Conservation (phyloP, 2,797 vertebrate species). For the Notolabrus celidotus region DNA sequence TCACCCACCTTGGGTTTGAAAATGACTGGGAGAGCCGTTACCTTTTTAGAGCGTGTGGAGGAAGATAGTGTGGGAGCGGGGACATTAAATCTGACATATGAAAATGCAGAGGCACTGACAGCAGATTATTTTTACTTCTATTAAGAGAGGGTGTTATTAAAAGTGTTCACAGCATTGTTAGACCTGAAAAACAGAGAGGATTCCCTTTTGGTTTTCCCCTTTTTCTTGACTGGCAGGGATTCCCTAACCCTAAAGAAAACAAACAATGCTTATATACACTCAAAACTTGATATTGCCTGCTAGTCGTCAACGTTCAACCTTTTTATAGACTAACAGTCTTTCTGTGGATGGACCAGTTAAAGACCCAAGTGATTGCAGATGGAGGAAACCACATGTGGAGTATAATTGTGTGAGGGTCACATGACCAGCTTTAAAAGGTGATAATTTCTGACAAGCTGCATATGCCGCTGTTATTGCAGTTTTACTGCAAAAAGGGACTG, state of each 20-base stretch:
- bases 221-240: neutral
- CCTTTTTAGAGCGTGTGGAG: conserved; percentile 54
- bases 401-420: neutral
- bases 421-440: neutral
- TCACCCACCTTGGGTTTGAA: conserved; percentile 38
- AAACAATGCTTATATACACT: neutral
- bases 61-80: conserved; percentile 49
- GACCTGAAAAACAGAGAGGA: neutral
- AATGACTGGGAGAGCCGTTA: conserved; percentile 45
- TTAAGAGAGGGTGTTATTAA: conserved; percentile 20
- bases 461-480: too few relatives aligned
- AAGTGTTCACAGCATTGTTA: conserved; percentile 21
- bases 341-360: neutral
- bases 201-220: neutral
- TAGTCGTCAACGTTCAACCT: neutral
- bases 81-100: conserved; percentile 59
- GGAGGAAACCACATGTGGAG: neutral
- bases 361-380: neutral
- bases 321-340: neutral
- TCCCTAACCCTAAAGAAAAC: neutral
- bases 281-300: neutral
- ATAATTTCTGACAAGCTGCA: too few relatives aligned
- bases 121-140: conserved; percentile 38
- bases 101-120: conserved; percentile 44
- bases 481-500: neutral